phyloP scores from a whole-genome alignment of 2,797 vertebrate species.

The Decapterus maruadsi region DNA sequence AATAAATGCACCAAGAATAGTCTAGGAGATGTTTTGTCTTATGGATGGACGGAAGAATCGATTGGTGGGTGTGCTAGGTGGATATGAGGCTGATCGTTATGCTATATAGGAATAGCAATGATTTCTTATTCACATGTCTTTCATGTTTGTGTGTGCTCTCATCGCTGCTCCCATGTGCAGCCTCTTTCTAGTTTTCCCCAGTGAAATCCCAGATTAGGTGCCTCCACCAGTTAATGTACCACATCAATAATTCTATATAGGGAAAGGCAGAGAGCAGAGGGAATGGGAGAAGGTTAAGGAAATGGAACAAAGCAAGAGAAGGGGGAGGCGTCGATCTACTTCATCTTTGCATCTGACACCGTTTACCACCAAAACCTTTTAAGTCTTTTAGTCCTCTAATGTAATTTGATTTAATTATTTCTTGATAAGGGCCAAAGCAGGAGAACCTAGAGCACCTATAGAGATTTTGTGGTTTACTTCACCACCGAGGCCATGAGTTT shows the following conservation, averaged over 20 bases:
- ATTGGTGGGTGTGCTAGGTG: neutral
- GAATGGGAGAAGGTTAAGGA: constrained; percentile 16
- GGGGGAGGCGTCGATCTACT: neutral
- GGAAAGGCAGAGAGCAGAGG: constrained; percentile 6
- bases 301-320: neutral
- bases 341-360: neutral
- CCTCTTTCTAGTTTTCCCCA: constrained; percentile 37
- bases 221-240: constrained; percentile 39
- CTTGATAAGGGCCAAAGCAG: too few species aligned
- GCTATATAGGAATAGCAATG: constrained; percentile 8
- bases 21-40: neutral
- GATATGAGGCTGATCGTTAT: neutral
- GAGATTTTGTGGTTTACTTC: neutral
- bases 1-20: neutral
- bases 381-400: neutral
- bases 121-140: constrained; percentile 40
- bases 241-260: constrained; percentile 45
- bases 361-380: neutral
- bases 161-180: constrained; percentile 10
- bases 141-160: constrained; percentile 40
- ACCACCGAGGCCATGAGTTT: neutral
- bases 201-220: constrained; percentile 34
- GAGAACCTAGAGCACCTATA: neutral
- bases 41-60: neutral
- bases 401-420: neutral